phyloP scores from a whole-genome alignment of 2,113 vertebrate genomes.

The Pristiophorus japonicus region DNA sequence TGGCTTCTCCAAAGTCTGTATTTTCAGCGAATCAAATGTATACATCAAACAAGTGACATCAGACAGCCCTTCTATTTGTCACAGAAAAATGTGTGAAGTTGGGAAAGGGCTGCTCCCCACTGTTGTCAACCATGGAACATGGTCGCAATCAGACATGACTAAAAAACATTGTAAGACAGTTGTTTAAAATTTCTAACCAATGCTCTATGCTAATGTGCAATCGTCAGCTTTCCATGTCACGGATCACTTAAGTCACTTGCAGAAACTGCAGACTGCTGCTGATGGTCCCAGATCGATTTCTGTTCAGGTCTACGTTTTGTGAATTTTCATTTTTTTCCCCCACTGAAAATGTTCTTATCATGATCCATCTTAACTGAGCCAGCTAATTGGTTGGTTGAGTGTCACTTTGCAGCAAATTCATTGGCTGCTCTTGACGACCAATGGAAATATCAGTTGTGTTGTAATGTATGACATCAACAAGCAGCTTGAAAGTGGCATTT shows the following conservation, averaged over 20 bases:
- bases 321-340: too few relatives aligned
- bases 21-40: neutral
- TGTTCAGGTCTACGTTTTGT: too few relatives aligned
- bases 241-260: neutral
- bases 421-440: neutral
- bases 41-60: neutral
- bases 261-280: neutral
- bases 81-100: neutral
- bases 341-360: neutral
- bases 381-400: neutral
- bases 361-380: neutral
- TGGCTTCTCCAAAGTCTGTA: neutral
- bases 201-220: neutral
- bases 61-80: neutral
- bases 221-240: neutral
- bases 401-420: neutral
- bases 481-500: neutral
- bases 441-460: neutral
- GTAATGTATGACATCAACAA: neutral
- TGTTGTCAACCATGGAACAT: neutral
- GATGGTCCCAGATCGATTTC: neutral
- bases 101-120: neutral
- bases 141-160: neutral
- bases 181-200: neutral
- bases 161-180: neutral